Evolutionary conservation across 2,113 vertebrate species (phyloP), one percentile per base, ranked within the genome.

Genomic region (Toxotes chatareus): DNA sequence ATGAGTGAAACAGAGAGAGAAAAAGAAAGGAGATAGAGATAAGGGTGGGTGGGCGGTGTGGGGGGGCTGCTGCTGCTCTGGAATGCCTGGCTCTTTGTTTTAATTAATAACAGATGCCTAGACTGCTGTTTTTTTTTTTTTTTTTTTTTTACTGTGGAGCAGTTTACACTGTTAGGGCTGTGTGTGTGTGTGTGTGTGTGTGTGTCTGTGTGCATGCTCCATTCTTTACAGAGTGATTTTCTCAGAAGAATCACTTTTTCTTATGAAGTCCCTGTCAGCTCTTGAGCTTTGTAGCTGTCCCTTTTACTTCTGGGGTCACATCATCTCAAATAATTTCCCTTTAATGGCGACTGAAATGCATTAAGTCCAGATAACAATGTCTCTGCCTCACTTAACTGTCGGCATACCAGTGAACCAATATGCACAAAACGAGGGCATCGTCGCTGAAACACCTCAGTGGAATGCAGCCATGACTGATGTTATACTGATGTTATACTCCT

Each of bases 101-200:
- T 94, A 93, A 94, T 94, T 93, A 92, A 90, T 85, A 86, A 70
- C 91, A 94, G 86, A 93, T 93, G 92, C 79, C 53, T 83, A 47
- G 38, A 72, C 77, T 81, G 69, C 65, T 73, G 46, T 57, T 73
- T 70, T 36, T 57, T 57, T 81, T 63, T 70, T 31, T n/a, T 81
- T 67, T 40, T 80, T 44, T 78, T 57, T 81, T 63, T 70, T 31
- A 67, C 64, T 55, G 3, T 68, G 53, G 77, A 76, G 79, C 44
- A 51, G 44, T 86, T 89, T 82, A 63, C 61, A 65, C 62, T 62
- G 63, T 60, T 32, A 13, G 38, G 49, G 40, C 53, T 34, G 65
- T 72, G 51, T n/a, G 75, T 61, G 27, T 85, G 49, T 72, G 42
- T 69, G 21, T 65, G 31, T 3, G n/a, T 19, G 61, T 46, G 9